A percentile compares a stretch with the other conserved stretches of the same genome.
phyloP scores from a whole-genome alignment of 30 jellyfish, hydroid and myxozoan genomes.

The Haliclystus octoradiatus region DNA sequence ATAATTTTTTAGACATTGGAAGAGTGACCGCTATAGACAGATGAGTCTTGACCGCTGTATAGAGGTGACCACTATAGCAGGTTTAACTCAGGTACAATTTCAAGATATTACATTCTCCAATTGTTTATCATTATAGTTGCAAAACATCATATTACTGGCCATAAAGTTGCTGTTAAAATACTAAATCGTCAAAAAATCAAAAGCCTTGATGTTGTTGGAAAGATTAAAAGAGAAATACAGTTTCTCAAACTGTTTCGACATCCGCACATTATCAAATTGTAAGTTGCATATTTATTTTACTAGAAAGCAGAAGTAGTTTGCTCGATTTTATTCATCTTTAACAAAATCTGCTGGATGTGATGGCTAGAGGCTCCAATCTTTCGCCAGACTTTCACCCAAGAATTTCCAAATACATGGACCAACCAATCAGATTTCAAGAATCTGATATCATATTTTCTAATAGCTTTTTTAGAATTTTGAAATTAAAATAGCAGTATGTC shows the following conservation, averaged over 20 bases:
- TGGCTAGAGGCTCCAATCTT: background rate
- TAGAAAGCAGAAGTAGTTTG: background rate
- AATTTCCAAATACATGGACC: too few relatives aligned
- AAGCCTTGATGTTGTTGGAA: slow-evolving; percentile 93
- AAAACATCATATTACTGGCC: slow-evolving; percentile 93
- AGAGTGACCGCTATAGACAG: too few relatives aligned
- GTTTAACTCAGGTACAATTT: too few relatives aligned
- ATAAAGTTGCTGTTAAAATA: slow-evolving; percentile 88
- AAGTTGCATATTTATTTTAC: slow-evolving; percentile 5
- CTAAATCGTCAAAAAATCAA: slow-evolving; percentile 89
- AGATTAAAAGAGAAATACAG: slow-evolving; percentile 87
- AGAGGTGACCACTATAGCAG: too few relatives aligned
- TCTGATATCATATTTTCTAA: too few relatives aligned
- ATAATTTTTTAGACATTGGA: too few relatives aligned
- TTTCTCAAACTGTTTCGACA: slow-evolving; percentile 84
- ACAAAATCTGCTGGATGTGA: background rate
- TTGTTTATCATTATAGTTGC: slow-evolving; percentile 91
- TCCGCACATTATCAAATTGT: slow-evolving; percentile 97
- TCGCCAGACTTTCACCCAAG: too few relatives aligned
- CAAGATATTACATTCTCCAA: too few relatives aligned
- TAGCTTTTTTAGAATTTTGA: too few relatives aligned
- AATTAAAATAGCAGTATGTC: too few relatives aligned
- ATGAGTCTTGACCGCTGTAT: too few relatives aligned
- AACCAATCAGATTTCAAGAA: too few relatives aligned
- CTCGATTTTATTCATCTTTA: background rate